Conservation (phyloP, 2,113 vertebrate genomes). For the Aleadryas rufinucha region DNA sequence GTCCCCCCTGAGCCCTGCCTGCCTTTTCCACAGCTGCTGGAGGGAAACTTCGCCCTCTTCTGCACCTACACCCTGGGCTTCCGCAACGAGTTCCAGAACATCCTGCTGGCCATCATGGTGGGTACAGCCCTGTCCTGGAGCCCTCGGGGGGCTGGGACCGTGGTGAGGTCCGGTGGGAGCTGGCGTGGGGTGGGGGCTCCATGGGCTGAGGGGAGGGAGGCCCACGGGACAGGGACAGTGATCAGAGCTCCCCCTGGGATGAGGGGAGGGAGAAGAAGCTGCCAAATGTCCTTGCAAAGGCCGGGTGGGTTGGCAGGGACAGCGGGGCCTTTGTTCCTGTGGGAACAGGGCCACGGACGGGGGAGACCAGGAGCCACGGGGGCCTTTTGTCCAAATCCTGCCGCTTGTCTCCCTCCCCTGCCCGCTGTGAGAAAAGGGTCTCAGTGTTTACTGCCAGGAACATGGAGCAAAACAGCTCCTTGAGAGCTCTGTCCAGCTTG, state of each 20-base stretch:
- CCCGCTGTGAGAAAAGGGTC: background rate
- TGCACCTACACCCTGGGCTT: constrained; percentile 90
- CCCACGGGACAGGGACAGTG: background rate
- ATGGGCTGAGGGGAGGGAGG: background rate
- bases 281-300: background rate
- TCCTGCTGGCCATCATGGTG: constrained; percentile 95
- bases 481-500: background rate
- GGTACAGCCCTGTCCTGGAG: background rate
- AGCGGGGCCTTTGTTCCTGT: background rate
- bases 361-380: background rate
- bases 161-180: background rate
- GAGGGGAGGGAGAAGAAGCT: background rate
- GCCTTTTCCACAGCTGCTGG: constrained; percentile 79
- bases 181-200: background rate
- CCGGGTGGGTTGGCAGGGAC: background rate
- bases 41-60: constrained; percentile 96
- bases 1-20: background rate
- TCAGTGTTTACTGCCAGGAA: background rate
- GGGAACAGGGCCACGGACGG: background rate
- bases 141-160: accelerated
- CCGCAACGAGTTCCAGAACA: constrained; percentile 89
- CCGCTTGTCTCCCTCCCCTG: background rate
- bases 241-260: background rate
- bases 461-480: background rate
- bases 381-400: constrained; percentile 26